These are phyloP conservation scores for Hydrotaea cyrtoneurina DNA, from an alignment of 2,888 invertebrate species.

Conservation along the genomic window DNA sequence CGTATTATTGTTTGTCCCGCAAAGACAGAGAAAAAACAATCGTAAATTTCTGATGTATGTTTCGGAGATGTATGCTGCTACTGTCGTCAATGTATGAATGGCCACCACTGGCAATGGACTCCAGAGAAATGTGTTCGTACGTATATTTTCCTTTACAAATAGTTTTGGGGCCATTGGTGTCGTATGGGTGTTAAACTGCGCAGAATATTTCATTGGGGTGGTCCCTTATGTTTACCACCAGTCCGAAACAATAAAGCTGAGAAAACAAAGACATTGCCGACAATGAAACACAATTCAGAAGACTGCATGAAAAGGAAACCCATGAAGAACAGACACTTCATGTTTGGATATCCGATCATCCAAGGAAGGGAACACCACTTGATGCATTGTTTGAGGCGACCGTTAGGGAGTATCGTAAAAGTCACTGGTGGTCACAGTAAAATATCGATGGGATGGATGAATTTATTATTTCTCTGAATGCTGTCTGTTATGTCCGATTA, in stretches of 20 bases:
- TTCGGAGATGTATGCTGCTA: not conserved
- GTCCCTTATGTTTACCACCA: not conserved
- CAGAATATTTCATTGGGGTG: not conserved
- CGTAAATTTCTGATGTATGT: slow-evolving; percentile 3
- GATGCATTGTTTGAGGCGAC: not conserved
- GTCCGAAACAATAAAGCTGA: not conserved
- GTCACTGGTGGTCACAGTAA: not conserved
- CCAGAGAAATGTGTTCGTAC: not conserved
- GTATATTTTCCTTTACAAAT: not conserved
- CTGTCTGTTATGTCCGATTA: not conserved
- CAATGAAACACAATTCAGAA: not conserved
- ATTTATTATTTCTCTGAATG: not conserved
- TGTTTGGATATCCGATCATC: not conserved
- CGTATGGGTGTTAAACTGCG: not conserved
- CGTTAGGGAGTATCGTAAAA: not conserved
- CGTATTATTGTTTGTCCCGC: slow-evolving; percentile 16
- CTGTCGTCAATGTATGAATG: not conserved
- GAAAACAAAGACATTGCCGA: not conserved
- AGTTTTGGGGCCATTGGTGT: not conserved
- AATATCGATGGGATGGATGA: not conserved
- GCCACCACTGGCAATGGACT: no score
- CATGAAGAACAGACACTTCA: not conserved
- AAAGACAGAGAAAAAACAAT: not conserved
- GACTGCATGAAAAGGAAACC: not conserved
- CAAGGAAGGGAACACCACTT: not conserved